Evolutionary conservation across 2,888 invertebrate species (phyloP).

Genomic region (Megaustenia siamemsis): DNA sequence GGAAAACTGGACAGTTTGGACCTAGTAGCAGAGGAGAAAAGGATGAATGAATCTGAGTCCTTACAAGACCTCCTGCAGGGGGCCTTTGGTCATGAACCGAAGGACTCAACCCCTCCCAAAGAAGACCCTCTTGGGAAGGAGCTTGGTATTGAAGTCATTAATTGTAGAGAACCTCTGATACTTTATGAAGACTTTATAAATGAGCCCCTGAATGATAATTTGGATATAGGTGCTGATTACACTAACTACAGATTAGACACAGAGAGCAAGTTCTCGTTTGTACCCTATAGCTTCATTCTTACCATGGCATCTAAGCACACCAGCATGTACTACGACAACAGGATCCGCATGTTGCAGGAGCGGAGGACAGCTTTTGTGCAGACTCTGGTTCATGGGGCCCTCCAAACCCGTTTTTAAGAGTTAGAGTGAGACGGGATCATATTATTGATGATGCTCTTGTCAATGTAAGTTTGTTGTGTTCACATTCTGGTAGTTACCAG

Average conservation of each 20-base stretch:
- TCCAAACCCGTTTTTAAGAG: slow-evolving; percentile 84
- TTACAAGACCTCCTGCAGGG: slow-evolving; percentile 73
- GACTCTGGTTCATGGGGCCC: slow-evolving; percentile 89
- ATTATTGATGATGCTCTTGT: slow-evolving; percentile 95
- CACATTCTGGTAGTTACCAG: too few relatives aligned
- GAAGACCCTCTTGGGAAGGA: slow-evolving; percentile 84
- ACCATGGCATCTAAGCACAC: slow-evolving; percentile 94
- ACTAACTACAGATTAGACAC: slow-evolving; percentile 87
- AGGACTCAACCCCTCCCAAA: slow-evolving; percentile 74
- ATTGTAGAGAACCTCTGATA: slow-evolving; percentile 90
- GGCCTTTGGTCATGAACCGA: slow-evolving; percentile 76
- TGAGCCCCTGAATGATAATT: slow-evolving; percentile 93
- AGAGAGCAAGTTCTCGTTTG: slow-evolving; percentile 86
- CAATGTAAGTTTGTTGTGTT: slow-evolving; percentile 83
- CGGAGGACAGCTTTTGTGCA: slow-evolving; percentile 91
- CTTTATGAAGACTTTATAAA: slow-evolving; percentile 95
- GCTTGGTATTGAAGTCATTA: slow-evolving; percentile 88
- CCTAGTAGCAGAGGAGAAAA: slow-evolving; percentile 73
- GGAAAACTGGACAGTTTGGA: slow-evolving; percentile 82
- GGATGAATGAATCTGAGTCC: slow-evolving; percentile 60
- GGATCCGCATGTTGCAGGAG: slow-evolving; percentile 96
- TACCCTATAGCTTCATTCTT: slow-evolving; percentile 93
- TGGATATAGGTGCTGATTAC: slow-evolving; percentile 96
- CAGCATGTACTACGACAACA: slow-evolving; percentile 94
- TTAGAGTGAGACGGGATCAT: slow-evolving; percentile 88